phyloP scores from a whole-genome alignment of 2,888 invertebrate genomes.

The Rhyacophila evoluta region DNA sequence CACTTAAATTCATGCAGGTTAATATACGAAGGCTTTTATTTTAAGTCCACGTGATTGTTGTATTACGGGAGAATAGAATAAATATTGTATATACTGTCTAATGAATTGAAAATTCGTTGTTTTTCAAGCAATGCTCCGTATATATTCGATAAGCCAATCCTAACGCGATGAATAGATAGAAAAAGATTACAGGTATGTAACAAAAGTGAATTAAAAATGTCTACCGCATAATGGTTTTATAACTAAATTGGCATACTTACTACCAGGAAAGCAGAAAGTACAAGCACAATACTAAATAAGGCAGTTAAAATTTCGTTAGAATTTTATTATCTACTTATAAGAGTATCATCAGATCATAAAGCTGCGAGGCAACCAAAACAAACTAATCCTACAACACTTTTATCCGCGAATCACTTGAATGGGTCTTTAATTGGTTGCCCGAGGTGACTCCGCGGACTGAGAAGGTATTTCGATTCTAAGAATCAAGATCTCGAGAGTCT shows the following conservation, averaged over 20 bases:
- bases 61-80: no score
- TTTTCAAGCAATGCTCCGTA: no score
- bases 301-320: not conserved
- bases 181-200: no score
- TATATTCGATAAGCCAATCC: no score
- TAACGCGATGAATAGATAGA: no score
- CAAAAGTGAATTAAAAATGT: no score
- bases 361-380: not conserved
- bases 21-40: no score
- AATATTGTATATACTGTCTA: no score
- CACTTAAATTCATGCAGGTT: no score
- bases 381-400: not conserved
- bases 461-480: not conserved
- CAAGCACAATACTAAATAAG: not conserved
- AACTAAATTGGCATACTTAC: not conserved
- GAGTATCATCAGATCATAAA: not conserved
- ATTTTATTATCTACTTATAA: not conserved
- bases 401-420: slow-evolving; percentile 11
- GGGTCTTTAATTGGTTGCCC: slow-evolving; percentile 14
- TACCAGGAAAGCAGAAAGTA: not conserved
- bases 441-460: not conserved
- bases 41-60: no score
- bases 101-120: no score
- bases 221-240: not conserved
- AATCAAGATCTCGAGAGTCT: not conserved